Conservation (phyloP, 2,113 vertebrate genomes). For the Sinocyclocheilus anophthalmus region DNA sequence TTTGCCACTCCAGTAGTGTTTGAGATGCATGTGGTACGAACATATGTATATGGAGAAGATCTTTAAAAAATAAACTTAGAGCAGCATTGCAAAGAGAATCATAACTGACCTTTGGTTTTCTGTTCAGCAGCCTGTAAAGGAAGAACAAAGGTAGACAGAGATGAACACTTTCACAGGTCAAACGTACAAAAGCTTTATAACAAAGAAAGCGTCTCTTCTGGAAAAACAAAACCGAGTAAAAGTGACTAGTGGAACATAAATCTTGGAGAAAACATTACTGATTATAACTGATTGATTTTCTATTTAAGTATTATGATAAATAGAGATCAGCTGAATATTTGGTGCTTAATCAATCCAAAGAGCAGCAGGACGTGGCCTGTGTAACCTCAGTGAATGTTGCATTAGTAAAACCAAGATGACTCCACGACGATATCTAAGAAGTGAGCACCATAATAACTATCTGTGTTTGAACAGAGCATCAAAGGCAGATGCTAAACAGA, state of each 20-base stretch:
- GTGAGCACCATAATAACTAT: background rate
- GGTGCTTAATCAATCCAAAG: background rate
- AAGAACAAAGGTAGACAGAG: constrained; percentile 46
- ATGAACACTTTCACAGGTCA: background rate
- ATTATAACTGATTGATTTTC: background rate
- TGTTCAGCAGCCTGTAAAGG: constrained; percentile 92
- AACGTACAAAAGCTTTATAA: background rate
- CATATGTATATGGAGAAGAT: no score
- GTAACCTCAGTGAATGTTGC: background rate
- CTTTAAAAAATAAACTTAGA: background rate
- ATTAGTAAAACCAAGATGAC: background rate
- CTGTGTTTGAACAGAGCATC: background rate
- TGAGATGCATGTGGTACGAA: background rate
- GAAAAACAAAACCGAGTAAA: background rate
- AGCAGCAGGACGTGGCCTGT: background rate
- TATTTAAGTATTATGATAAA: background rate
- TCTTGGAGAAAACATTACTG: background rate
- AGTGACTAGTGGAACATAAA: background rate
- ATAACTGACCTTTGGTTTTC: constrained; percentile 96
- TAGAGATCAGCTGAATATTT: background rate
- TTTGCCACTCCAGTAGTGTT: background rate
- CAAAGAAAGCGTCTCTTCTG: background rate
- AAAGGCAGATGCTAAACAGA: background rate
- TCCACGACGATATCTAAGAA: background rate
- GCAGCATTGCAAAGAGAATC: background rate